A percentile compares a stretch with the other conserved stretches of the same genome.
Evolutionary conservation across 2,113 vertebrate genomes (phyloP).

Genomic region (Cichladusa arquata): DNA sequence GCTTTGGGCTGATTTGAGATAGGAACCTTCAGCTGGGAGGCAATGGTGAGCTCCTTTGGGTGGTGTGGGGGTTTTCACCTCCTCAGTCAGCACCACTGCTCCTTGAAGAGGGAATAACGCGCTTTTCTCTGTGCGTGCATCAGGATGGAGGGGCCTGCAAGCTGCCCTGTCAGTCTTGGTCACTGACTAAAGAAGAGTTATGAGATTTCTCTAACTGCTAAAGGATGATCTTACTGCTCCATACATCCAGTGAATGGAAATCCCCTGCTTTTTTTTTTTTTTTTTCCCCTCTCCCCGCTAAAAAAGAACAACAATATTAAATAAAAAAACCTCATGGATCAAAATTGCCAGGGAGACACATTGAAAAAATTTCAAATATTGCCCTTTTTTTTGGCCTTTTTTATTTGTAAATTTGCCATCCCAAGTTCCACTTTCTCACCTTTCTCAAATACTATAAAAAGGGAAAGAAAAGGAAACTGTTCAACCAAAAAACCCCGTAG

Average conservation of each 20-base stretch:
- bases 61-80: not conserved
- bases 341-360: not conserved
- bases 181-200: not conserved
- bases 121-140: fast-evolving
- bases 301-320: not conserved
- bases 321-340: fast-evolving
- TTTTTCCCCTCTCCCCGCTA: fast-evolving
- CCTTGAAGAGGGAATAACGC: not conserved
- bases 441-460: not conserved
- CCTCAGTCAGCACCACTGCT: not conserved
- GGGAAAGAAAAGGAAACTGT: not conserved
- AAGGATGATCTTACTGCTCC: not conserved
- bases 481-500: not conserved
- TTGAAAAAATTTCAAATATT: not conserved
- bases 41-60: not conserved
- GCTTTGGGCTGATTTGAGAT: not conserved
- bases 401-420: not conserved
- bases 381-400: not conserved
- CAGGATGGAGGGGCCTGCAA: not conserved
- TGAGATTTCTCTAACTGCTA: not conserved
- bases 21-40: not conserved
- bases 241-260: not conserved
- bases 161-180: fast-evolving
- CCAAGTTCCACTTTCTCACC: not conserved
- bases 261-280: no score